Percentiles rank a stretch among this genome's conserved stretches.
These are phyloP conservation scores for Junonia oenone DNA, from an alignment of 2,888 invertebrate genomes.

Conservation along the genomic window DNA sequence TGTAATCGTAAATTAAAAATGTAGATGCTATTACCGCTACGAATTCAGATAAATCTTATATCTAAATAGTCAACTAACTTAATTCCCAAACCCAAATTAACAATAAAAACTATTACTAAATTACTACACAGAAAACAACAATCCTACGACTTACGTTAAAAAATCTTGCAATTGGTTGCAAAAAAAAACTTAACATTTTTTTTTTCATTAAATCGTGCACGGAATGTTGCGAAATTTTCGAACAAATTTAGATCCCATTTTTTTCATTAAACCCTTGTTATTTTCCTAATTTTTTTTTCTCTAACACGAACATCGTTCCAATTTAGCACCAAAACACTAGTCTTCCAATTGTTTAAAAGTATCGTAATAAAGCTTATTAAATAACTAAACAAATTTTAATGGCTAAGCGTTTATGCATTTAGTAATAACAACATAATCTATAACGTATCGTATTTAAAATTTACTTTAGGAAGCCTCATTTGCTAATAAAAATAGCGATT, in stretches of 20 bases:
- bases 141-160: conserved; percentile 61
- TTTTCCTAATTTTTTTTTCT: conserved; percentile 31
- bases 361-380: conserved; percentile 71
- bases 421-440: conserved; percentile 77
- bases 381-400: conserved; percentile 68
- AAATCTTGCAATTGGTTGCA: conserved; percentile 67
- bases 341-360: conserved; percentile 73
- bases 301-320: conserved; percentile 61
- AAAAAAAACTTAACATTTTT: conserved; percentile 75
- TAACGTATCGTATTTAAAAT: conserved; percentile 65
- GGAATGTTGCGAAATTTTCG: conserved; percentile 70
- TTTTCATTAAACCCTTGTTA: conserved; percentile 41
- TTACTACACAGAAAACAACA: conserved; percentile 75
- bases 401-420: conserved; percentile 76
- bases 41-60: conserved; percentile 76
- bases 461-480: conserved; percentile 72
- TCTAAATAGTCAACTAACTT: conserved; percentile 73
- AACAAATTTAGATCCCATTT: conserved; percentile 49
- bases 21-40: conserved; percentile 68
- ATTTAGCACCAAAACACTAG: conserved; percentile 78
- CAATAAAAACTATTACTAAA: conserved; percentile 71
- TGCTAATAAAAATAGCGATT: conserved; percentile 45
- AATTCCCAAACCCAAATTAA: conserved; percentile 79
- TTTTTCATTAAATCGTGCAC: conserved; percentile 40
- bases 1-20: conserved; percentile 73